A percentile compares a stretch with the other conserved stretches of the same genome.
Conservation (phyloP, 2,888 invertebrate genomes). For the Tridacna crocea region DNA sequence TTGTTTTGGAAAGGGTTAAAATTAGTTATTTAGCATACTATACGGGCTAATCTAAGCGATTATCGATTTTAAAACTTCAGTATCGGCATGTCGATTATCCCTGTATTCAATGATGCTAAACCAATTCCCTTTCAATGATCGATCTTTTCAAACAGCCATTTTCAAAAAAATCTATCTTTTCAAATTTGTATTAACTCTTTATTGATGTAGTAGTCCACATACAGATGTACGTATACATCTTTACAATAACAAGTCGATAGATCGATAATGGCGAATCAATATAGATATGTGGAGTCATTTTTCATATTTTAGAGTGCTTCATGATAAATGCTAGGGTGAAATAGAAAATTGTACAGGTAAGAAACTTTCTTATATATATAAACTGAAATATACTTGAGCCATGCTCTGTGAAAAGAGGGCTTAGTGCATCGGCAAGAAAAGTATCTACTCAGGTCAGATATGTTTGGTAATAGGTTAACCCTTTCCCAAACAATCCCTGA, state of each 20-base stretch:
- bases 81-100: too few species aligned
- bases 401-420: too few species aligned
- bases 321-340: neutral
- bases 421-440: too few species aligned
- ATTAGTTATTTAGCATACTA: too few species aligned
- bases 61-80: constrained; percentile 4
- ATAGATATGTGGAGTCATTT: neutral
- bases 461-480: too few species aligned
- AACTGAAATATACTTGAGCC: too few species aligned
- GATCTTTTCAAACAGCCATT: neutral
- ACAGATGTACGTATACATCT: neutral
- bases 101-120: constrained; percentile 5
- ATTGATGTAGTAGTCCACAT: neutral
- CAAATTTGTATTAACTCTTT: neutral
- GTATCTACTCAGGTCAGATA: too few species aligned
- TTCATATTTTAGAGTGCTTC: neutral
- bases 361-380: neutral
- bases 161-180: neutral
- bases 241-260: neutral
- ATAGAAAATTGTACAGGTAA: neutral
- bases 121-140: neutral
- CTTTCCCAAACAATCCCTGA: too few species aligned
- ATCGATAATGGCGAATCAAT: neutral
- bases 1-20: too few species aligned
- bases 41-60: neutral